These are phyloP conservation scores for Poeciliopsis occidentalis DNA, from an alignment of 2,113 vertebrate species.

Conservation along the genomic window DNA sequence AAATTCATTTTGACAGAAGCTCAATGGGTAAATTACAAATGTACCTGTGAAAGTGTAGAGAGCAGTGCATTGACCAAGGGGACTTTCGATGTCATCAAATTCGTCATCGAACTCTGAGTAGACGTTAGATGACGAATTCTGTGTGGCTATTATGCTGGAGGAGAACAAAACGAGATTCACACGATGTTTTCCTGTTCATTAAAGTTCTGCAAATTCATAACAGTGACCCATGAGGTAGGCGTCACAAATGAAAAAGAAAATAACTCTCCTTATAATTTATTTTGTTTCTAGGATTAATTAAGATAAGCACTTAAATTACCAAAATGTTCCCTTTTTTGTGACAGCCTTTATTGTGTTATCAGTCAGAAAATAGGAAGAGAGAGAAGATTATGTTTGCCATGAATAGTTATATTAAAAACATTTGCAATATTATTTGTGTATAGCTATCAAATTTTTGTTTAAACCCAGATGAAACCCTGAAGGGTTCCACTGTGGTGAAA, in stretches of 20 bases:
- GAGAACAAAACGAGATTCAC: background rate
- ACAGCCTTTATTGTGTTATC: background rate
- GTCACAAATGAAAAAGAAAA: background rate
- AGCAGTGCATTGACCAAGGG: constrained; percentile 83
- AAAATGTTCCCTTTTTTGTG: background rate
- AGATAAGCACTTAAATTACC: background rate
- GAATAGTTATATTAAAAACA: no score
- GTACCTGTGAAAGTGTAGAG: constrained; percentile 87
- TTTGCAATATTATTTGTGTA: background rate
- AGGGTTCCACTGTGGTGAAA: no score
- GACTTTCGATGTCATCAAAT: constrained; percentile 80
- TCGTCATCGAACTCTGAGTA: constrained; percentile 83
- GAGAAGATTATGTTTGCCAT: no score
- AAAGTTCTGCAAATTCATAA: background rate
- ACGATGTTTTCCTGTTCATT: background rate
- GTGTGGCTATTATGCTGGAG: constrained; percentile 27
- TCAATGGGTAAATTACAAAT: background rate
- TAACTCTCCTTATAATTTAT: background rate
- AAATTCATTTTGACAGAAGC: background rate
- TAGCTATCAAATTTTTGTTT: background rate
- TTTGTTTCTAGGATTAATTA: background rate
- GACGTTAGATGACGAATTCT: constrained; percentile 34
- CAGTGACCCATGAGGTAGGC: background rate
- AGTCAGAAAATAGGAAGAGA: background rate
- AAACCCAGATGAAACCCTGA: no score